phyloP scores from a whole-genome alignment of 2,113 vertebrate species.

The Anseranas semipalmata region DNA sequence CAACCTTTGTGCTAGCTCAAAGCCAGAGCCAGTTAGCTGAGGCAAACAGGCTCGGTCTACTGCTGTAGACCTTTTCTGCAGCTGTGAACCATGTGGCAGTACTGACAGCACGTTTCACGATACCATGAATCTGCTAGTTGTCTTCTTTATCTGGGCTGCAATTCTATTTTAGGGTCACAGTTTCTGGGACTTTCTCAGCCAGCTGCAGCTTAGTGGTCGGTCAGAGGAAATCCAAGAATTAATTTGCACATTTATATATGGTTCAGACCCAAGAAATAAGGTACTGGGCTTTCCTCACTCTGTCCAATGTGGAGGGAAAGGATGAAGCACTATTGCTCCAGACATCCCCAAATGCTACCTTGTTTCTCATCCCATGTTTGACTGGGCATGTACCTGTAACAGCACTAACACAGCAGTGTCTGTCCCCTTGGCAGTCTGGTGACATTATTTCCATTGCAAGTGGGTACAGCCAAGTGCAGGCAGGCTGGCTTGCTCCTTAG shows the following conservation, averaged over 20 bases:
- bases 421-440: background rate
- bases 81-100: conserved; percentile 66
- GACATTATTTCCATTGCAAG: background rate
- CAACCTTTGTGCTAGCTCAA: background rate
- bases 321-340: background rate
- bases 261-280: background rate
- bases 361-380: background rate
- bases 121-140: conserved; percentile 38
- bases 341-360: background rate
- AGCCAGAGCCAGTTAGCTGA: background rate
- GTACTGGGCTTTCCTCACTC: background rate
- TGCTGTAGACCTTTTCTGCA: conserved; percentile 67
- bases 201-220: conserved; percentile 65
- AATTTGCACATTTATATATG: background rate
- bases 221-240: conserved; percentile 65
- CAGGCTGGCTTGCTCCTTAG: background rate
- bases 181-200: conserved; percentile 72
- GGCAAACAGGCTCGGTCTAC: conserved; percentile 21
- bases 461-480: background rate
- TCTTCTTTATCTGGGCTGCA: conserved; percentile 70
- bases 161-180: conserved; percentile 73
- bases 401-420: background rate
- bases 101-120: conserved; percentile 73
- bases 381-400: background rate
- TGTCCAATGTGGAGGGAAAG: background rate